These are phyloP conservation scores for Indicator maculatus DNA, from an alignment of 2,113 vertebrate genomes.

Conservation along the genomic window DNA sequence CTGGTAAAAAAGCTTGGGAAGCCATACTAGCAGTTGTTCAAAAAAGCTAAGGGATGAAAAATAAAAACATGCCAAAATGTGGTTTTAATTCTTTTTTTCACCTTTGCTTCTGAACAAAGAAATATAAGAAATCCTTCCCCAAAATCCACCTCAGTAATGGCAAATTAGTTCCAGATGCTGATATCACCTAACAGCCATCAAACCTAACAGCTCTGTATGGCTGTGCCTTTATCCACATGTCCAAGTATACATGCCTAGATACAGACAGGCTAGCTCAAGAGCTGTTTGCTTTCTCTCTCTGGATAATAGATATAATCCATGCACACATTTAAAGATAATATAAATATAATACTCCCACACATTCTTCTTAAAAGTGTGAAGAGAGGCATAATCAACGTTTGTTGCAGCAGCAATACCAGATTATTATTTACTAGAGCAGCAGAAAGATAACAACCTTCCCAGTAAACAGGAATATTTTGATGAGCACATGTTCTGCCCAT, in stretches of 20 bases:
- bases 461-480: conserved; percentile 34
- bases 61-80: background rate
- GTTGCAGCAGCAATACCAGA: background rate
- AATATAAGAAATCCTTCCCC: background rate
- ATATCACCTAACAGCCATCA: background rate
- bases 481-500: background rate
- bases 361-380: background rate
- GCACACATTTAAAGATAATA: background rate
- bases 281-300: background rate
- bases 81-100: background rate
- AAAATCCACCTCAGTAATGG: background rate
- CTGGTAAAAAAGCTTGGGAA: background rate
- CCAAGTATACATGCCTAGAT: background rate
- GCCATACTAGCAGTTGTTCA: background rate
- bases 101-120: background rate
- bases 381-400: background rate
- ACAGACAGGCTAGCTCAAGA: background rate
- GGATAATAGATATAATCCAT: background rate
- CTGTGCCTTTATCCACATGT: background rate
- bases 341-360: background rate
- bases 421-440: conserved; percentile 2
- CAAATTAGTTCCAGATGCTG: background rate
- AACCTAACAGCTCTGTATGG: background rate
- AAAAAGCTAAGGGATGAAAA: background rate
- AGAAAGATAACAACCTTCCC: background rate